A percentile compares a stretch with the other conserved stretches of the same genome.
Conservation (phyloP, 2,888 invertebrate genomes). For the Synanthedon andrenaeformis region DNA sequence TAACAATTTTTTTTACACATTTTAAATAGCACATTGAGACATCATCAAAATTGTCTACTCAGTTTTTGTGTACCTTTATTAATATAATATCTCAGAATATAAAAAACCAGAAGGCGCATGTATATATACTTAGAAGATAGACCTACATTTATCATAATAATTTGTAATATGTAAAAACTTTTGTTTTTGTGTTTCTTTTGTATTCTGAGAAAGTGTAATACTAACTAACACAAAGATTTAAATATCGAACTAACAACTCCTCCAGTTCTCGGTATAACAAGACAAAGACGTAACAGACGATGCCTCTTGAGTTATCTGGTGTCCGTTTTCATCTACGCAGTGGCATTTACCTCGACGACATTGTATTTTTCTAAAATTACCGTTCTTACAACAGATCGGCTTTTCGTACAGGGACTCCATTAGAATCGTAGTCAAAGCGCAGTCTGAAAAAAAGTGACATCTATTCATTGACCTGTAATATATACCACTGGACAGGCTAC, state of each 20-base stretch:
- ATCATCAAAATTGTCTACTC: no score
- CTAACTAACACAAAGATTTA: neutral
- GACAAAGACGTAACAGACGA: conserved; percentile 28
- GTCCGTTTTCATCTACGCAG: conserved; percentile 74
- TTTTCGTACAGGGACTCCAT: conserved; percentile 48
- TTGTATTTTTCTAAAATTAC: conserved; percentile 73
- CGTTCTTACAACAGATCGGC: conserved; percentile 73
- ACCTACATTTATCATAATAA: no score
- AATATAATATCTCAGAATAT: no score
- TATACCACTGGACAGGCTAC: no score
- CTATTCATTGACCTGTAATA: no score
- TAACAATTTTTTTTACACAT: no score
- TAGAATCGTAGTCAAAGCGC: conserved; percentile 65
- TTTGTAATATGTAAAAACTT: no score
- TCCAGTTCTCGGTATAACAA: conserved; percentile 38
- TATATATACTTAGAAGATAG: no score
- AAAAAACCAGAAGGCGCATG: no score
- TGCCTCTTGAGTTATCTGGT: conserved; percentile 53
- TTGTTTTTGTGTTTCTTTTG: no score
- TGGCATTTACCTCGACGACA: conserved; percentile 73
- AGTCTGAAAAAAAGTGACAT: conserved; percentile 57
- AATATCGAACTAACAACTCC: conserved; percentile 26
- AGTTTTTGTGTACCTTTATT: no score
- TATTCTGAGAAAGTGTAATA: neutral
- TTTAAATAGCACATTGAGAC: no score